A percentile compares a stretch with the other conserved stretches of the same genome.
Evolutionary conservation across 2,888 invertebrate genomes (phyloP).

Genomic region (Agonum fuliginosum): DNA sequence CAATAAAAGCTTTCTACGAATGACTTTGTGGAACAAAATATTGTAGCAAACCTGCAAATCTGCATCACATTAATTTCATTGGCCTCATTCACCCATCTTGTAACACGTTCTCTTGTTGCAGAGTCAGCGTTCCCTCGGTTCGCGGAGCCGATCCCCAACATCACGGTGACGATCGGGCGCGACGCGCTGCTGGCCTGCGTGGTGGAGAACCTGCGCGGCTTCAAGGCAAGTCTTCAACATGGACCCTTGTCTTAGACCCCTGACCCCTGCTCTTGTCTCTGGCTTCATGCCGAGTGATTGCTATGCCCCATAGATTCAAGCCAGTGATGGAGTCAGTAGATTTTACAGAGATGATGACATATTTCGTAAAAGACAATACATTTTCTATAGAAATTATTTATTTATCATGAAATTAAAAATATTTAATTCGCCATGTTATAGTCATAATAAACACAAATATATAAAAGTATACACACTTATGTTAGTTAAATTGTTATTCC

Average conservation of each 20-base stretch:
- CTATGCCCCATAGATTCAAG: background rate
- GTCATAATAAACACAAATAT: too few species aligned
- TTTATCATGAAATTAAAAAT: too few species aligned
- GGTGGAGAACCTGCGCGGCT: slow-evolving; percentile 90
- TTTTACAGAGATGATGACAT: too few species aligned
- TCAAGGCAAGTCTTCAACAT: slow-evolving; percentile 80
- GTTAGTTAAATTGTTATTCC: too few species aligned
- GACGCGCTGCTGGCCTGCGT: slow-evolving; percentile 92
- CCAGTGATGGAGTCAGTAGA: background rate
- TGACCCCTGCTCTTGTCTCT: background rate
- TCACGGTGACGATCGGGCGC: slow-evolving; percentile 90
- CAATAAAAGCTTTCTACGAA: too few species aligned
- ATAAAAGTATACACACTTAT: too few species aligned
- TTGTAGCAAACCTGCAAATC: background rate
- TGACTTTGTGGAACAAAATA: background rate
- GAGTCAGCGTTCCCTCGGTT: slow-evolving; percentile 82
- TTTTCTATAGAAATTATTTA: too few species aligned
- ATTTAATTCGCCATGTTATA: too few species aligned
- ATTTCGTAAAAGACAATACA: too few species aligned
- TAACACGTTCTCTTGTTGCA: slow-evolving; percentile 65
- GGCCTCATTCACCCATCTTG: background rate
- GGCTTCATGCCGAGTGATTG: slow-evolving; percentile 7
- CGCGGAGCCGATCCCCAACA: slow-evolving; percentile 91
- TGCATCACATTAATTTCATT: background rate
- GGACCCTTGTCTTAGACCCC: background rate